Evolutionary conservation across 2,888 invertebrate species (phyloP).

Genomic region (Cephus rjabovi): DNA sequence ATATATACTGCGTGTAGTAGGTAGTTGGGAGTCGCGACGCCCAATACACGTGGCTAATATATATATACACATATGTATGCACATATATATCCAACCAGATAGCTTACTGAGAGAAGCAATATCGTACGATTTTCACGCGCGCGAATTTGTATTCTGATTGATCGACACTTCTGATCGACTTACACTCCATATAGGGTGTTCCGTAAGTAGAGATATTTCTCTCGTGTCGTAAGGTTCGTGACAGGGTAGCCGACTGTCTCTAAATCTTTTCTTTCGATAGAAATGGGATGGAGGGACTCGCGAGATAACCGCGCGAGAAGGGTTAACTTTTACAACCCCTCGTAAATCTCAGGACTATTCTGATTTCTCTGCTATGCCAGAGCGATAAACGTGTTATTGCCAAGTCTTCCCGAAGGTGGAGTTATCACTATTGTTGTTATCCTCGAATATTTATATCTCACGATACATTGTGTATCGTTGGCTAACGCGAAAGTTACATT

Average conservation of each 20-base stretch:
- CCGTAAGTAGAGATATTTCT: not conserved
- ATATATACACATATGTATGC: not conserved
- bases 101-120: not conserved
- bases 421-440: not conserved
- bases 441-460: not conserved
- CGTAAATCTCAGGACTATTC: conserved; percentile 2
- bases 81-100: not conserved
- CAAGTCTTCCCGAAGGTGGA: not conserved
- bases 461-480: not conserved
- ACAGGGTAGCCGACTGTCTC: not conserved
- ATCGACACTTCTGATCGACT: not conserved
- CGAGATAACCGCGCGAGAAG: not conserved
- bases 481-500: not conserved
- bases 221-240: not conserved
- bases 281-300: not conserved
- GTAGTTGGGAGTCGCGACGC: not conserved
- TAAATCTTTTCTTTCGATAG: not conserved
- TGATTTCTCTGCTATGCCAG: not conserved
- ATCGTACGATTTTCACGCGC: not conserved
- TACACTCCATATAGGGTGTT: not conserved
- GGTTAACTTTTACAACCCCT: conserved; percentile 7
- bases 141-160: not conserved
- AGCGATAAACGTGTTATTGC: conserved; percentile 3
- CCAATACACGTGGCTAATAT: not conserved
- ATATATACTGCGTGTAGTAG: not conserved